A percentile compares a stretch with the other conserved stretches of the same genome.
These are phyloP conservation scores for Steinernema hermaphroditum DNA, from an alignment of 2,888 invertebrate genomes.

Conservation along the genomic window DNA sequence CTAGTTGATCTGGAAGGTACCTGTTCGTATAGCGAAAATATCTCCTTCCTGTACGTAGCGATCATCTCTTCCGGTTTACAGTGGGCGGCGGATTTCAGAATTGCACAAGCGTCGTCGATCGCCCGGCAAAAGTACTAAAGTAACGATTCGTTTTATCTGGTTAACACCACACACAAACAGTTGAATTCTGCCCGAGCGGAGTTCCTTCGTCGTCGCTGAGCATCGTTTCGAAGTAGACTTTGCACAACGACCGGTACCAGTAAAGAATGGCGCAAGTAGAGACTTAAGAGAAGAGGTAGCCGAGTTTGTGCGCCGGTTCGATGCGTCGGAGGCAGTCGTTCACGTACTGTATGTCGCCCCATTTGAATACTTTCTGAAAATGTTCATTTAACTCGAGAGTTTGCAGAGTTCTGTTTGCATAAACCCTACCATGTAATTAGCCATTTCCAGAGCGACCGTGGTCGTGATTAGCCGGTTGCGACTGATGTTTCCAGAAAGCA, in stretches of 20 bases:
- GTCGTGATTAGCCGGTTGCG: conserved; percentile 40
- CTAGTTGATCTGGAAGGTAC: conserved; percentile 3
- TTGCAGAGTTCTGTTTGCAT: too few relatives aligned
- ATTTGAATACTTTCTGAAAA: conserved; percentile 24
- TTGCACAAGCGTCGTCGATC: conserved; percentile 28
- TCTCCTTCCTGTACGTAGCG: conserved; percentile 34
- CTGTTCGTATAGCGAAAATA: conserved; percentile 37
- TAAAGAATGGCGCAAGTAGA: conserved; percentile 76
- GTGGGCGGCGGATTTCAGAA: conserved; percentile 28
- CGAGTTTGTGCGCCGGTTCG: conserved; percentile 16
- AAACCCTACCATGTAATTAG: conserved; percentile 44
- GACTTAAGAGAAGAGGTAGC: conserved; percentile 12
- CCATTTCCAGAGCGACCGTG: conserved; percentile 50
- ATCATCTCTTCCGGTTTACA: conserved; percentile 25
- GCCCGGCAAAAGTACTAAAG: conserved; percentile 29
- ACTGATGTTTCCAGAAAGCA: conserved; percentile 30
- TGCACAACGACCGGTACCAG: conserved; percentile 80
- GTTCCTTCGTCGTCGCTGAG: conserved; percentile 72
- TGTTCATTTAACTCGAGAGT: too few relatives aligned
- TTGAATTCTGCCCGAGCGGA: conserved; percentile 71
- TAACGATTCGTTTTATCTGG: conserved; percentile 68
- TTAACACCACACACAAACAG: neutral
- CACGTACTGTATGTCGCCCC: conserved; percentile 31
- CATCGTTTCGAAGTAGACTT: conserved; percentile 78
- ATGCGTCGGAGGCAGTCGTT: conserved; percentile 24